Percentiles rank a stretch among this genome's conserved stretches.
Conservation (phyloP, 64 coral and sea anemone species). For the Stichodactyla mertensii region DNA sequence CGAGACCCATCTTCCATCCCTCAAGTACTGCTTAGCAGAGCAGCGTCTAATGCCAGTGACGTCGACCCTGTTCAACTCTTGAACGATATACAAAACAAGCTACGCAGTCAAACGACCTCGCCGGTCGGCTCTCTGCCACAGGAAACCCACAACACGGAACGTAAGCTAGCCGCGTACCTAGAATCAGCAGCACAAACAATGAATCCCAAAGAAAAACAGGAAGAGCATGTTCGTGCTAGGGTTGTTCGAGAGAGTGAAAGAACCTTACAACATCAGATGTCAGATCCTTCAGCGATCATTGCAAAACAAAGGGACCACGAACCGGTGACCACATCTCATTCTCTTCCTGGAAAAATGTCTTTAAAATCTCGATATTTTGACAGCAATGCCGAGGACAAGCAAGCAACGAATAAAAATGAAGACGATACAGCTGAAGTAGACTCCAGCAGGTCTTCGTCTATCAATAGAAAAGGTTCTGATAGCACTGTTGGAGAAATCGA, state of each 20-base stretch:
- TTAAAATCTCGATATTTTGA: constrained; percentile 11
- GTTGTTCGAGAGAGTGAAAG: not conserved
- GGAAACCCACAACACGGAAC: not conserved
- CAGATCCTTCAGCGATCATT: constrained; percentile 21
- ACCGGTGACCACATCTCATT: constrained; percentile 15
- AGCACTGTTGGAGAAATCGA: not conserved
- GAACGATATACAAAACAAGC: constrained; percentile 85
- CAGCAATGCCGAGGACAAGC: not conserved
- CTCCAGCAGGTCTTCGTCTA: not conserved
- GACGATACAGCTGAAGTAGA: not conserved
- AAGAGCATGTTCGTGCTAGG: not conserved
- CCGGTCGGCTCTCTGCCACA: not conserved
- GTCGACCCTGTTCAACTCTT: constrained; percentile 81
- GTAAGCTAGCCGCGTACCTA: not conserved
- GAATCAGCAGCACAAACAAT: not conserved
- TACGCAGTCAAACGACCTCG: constrained; percentile 15
- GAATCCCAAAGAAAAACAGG: not conserved
- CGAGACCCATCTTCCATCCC: constrained; percentile 71
- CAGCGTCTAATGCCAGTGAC: constrained; percentile 80
- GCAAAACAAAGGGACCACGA: constrained; percentile 22
- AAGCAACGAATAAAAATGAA: not conserved
- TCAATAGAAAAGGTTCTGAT: not conserved
- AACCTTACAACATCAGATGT: constrained; percentile 21
- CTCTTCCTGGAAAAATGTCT: not conserved
- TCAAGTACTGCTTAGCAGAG: constrained; percentile 43